These are phyloP conservation scores for Hipposideros larvatus DNA, from an alignment of 2,797 vertebrate species.

Conservation along the genomic window DNA sequence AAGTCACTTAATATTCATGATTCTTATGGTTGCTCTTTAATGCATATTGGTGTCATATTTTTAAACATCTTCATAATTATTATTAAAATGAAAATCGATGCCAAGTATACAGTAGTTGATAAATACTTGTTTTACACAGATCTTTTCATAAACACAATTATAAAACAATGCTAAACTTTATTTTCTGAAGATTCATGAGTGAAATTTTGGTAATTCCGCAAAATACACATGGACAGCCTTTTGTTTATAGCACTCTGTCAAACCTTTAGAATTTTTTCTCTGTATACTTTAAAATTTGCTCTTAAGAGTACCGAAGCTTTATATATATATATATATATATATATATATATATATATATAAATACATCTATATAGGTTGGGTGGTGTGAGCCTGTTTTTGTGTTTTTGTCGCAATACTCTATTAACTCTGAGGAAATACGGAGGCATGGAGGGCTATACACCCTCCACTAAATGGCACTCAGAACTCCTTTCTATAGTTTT, in stretches of 20 bases:
- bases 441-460: neutral
- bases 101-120: neutral
- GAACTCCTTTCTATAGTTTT: slow-evolving; percentile 7
- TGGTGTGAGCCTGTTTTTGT: neutral
- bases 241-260: neutral
- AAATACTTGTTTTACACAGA: slow-evolving; percentile 27
- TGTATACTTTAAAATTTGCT: neutral
- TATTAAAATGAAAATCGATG: slow-evolving; percentile 40
- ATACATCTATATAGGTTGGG: neutral
- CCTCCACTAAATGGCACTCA: neutral
- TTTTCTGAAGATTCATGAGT: neutral
- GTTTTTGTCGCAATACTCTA: neutral
- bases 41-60: neutral
- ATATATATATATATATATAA: neutral
- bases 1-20: neutral
- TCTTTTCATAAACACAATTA: neutral
- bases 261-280: neutral
- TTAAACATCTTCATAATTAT: slow-evolving; percentile 12
- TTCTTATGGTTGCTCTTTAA: neutral
- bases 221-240: neutral
- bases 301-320: neutral
- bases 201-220: neutral
- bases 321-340: neutral
- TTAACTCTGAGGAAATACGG: neutral
- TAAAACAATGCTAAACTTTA: neutral